Conservation (phyloP, 1,140 invertebrate species). For the Spodoptera frugiperda region DNA sequence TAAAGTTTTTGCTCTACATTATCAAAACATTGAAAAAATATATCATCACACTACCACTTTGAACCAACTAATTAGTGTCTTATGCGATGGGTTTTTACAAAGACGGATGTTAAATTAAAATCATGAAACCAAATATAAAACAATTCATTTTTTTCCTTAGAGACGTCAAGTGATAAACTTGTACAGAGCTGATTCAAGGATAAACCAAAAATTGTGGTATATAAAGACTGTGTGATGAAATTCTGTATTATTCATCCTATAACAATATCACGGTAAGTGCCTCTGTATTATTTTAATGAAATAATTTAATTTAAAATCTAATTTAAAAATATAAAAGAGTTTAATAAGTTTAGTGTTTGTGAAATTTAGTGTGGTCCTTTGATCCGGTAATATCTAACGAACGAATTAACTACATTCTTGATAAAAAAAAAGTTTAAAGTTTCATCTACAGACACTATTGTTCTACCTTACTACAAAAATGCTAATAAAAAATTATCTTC, state of each 20-base stretch:
- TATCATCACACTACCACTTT: too few species aligned
- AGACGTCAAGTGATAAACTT: slow-evolving; percentile 1
- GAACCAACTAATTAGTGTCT: too few species aligned
- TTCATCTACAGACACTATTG: too few species aligned
- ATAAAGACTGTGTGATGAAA: neutral
- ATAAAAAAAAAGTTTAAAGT: too few species aligned
- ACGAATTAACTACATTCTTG: too few species aligned
- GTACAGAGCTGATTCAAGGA: slow-evolving; percentile 8
- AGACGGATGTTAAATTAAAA: neutral
- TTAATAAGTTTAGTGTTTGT: too few species aligned
- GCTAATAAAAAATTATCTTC: neutral
- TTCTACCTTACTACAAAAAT: too few species aligned
- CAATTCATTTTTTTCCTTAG: neutral
- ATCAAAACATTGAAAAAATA: too few species aligned
- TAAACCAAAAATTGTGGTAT: neutral
- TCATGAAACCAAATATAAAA: neutral
- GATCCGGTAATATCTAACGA: too few species aligned
- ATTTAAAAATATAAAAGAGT: too few species aligned
- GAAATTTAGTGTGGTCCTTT: too few species aligned
- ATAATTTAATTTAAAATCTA: neutral
- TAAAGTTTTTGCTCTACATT: too few species aligned
- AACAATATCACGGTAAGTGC: neutral
- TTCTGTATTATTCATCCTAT: neutral
- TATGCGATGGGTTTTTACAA: neutral
- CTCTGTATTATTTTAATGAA: neutral